Evolutionary conservation across 1,140 invertebrate genomes (phyloP).

Genomic region (Bacillus rossius): DNA sequence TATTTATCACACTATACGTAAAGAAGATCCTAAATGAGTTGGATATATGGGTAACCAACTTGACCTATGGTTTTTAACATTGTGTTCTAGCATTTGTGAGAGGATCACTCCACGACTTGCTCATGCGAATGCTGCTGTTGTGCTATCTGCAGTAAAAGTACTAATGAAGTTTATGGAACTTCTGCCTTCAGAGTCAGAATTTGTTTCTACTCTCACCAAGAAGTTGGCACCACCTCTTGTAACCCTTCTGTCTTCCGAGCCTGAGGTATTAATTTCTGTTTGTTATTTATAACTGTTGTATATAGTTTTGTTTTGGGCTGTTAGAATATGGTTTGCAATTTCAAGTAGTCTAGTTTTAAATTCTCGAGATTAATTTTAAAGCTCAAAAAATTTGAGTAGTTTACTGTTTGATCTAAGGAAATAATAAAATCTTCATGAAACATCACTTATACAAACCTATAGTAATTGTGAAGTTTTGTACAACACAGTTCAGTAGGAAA

Average conservation of each 20-base stretch:
- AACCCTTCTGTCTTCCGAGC: slow-evolving; percentile 95
- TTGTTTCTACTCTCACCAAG: slow-evolving; percentile 90
- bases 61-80: too few species aligned
- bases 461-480: too few species aligned
- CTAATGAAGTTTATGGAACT: slow-evolving; percentile 92
- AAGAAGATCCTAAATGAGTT: too few species aligned
- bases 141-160: slow-evolving; percentile 96
- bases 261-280: slow-evolving; percentile 58
- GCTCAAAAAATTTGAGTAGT: too few species aligned
- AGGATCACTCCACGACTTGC: slow-evolving; percentile 95
- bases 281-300: background rate
- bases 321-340: background rate
- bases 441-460: too few species aligned
- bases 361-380: too few species aligned
- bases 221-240: slow-evolving; percentile 98
- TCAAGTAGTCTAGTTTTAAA: too few species aligned
- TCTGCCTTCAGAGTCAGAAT: slow-evolving; percentile 88
- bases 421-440: too few species aligned
- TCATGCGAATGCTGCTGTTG: slow-evolving; percentile 99
- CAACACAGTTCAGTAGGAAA: too few species aligned
- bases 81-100: slow-evolving; percentile 80
- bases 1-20: too few species aligned
- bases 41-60: too few species aligned
- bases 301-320: background rate
- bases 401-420: too few species aligned